Evolutionary conservation across 2,888 invertebrate genomes (phyloP), one percentile per base, ranked within the genome.

Genomic region (Lasioglossum oenotherae): DNA sequence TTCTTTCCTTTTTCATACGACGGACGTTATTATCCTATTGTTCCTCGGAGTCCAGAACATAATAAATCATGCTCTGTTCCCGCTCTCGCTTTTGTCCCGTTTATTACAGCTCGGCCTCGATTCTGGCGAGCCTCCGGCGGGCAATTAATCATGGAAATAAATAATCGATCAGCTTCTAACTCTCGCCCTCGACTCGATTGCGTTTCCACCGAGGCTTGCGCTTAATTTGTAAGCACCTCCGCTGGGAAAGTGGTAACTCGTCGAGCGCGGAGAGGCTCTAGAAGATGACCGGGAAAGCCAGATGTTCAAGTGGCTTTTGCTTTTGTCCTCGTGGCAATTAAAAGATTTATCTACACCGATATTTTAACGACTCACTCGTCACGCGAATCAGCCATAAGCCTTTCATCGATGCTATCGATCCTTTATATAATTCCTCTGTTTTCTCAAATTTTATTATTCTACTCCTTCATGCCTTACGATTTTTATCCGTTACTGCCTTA

Each of bases 1-100:
- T 67, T 2, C 67, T 31, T 67, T 35, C 46, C 80, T 53, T 75
- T 60, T 80, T n/a, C 57, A 27, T 64, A 44, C 49, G 53, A 74
- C n/a, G 16, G 60, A 84, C 74, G 80, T 74, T 83, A 89, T 89
- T 89, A 82, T 77, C 78, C 87, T 57, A 88, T 89, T 89, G 88
- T 89, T 80, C 85, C 31, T 74, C 57, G 27, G 77, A 73, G 75
- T 81, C 78, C 81, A 44, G 75, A 74, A 82, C 88, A 84, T 84
- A 84, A 90, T 90, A 90, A 90, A 90, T 90, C 88, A 90, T 67
- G 82, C 81, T 83, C 87, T 60, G 31, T 49, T 78, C 19, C 16
- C 38, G 64, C 44, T 35, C 72, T 74, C 71, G 44, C 71, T 72
- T 72, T 72, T 72, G 72, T 72, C 14, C 72, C 72, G 72, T 46